Evolutionary conservation across 2,113 vertebrate species (phyloP).

Genomic region (Etheostoma cragini): DNA sequence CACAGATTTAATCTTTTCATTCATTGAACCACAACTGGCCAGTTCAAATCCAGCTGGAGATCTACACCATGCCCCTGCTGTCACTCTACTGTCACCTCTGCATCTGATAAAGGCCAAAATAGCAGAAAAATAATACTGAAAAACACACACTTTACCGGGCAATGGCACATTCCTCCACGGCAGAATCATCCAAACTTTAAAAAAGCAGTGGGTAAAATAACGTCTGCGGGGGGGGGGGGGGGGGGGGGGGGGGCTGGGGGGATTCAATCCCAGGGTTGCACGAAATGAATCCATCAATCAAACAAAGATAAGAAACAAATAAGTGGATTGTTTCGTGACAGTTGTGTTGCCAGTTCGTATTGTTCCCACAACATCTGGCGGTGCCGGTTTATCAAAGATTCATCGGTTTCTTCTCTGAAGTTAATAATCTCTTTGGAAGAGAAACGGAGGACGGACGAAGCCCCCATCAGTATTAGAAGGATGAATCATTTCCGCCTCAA

Average conservation of each 20-base stretch:
- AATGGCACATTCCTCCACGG: slow-evolving; percentile 8
- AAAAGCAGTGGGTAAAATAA: slow-evolving; percentile 12
- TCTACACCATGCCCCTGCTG: no score
- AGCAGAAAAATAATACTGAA: neutral
- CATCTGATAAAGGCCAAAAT: neutral
- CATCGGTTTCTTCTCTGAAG: neutral
- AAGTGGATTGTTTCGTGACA: neutral
- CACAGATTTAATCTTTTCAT: no score
- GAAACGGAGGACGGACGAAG: neutral
- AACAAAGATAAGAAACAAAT: neutral
- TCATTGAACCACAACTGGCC: no score
- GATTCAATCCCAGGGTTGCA: neutral
- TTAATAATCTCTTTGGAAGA: neutral
- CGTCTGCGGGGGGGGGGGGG: neutral
- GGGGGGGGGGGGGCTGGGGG: no score
- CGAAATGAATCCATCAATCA: slow-evolving; percentile 52
- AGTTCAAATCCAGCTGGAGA: no score
- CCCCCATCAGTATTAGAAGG: neutral
- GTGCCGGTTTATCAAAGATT: neutral
- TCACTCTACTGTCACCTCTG: neutral
- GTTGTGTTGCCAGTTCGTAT: neutral
- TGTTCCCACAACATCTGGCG: slow-evolving; percentile 17
- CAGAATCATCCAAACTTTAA: neutral
- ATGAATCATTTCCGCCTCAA: slow-evolving; percentile 6
- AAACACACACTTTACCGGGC: neutral